Evolutionary conservation across 2,797 vertebrate genomes (phyloP).

Genomic region (Zenarchopterus dispar): DNA sequence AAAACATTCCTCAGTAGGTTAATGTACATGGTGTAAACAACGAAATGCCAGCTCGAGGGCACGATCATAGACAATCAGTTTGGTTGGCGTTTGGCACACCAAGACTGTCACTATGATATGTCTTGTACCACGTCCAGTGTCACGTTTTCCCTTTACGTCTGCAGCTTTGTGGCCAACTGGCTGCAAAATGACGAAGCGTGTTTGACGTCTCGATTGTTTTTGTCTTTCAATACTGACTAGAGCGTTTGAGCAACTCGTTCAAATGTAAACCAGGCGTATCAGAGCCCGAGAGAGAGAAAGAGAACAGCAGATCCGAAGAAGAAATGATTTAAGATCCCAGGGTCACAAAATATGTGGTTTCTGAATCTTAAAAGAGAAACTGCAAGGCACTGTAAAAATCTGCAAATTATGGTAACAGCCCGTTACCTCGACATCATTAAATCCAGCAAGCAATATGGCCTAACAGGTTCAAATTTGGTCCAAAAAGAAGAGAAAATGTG

Average conservation of each 20-base stretch:
- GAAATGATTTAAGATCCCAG: slow-evolving; percentile 69
- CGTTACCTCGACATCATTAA: slow-evolving; percentile 77
- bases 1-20: slow-evolving; percentile 77
- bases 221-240: slow-evolving; percentile 49
- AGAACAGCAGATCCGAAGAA: slow-evolving; percentile 35
- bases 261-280: slow-evolving; percentile 22
- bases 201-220: slow-evolving; percentile 18
- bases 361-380: slow-evolving; percentile 69
- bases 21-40: slow-evolving; percentile 79
- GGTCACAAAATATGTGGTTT: slow-evolving; percentile 65
- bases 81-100: slow-evolving; percentile 62
- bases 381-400: slow-evolving; percentile 90
- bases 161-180: slow-evolving; percentile 21
- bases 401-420: slow-evolving; percentile 79
- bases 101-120: slow-evolving; percentile 45
- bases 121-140: slow-evolving; percentile 36
- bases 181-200: slow-evolving; percentile 1
- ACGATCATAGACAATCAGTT: slow-evolving; percentile 62
- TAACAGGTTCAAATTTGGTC: slow-evolving; percentile 75
- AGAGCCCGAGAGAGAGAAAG: slow-evolving; percentile 3
- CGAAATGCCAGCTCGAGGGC: slow-evolving; percentile 61
- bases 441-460: slow-evolving; percentile 63
- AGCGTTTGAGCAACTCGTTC: slow-evolving; percentile 1
- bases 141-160: slow-evolving; percentile 40
- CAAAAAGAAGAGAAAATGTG: slow-evolving; percentile 60